These are phyloP conservation scores for Diplolepis rosae DNA, from an alignment of 2,888 invertebrate genomes.

Conservation along the genomic window DNA sequence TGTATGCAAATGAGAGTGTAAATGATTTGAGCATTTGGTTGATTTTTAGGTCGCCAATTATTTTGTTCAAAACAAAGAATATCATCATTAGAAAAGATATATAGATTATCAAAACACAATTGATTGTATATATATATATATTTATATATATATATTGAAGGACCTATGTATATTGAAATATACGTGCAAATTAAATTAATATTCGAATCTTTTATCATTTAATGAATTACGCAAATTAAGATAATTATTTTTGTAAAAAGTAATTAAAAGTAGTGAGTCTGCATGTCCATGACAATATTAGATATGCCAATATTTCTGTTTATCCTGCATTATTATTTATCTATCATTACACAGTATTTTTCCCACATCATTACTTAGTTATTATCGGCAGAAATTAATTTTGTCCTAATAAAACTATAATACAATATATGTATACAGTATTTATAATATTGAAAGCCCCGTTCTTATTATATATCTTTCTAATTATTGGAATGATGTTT, in stretches of 20 bases:
- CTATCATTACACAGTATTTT: no score
- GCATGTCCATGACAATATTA: slow-evolving; percentile 28
- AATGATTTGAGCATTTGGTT: background rate
- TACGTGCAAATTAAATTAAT: slow-evolving; percentile 58
- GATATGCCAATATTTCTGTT: background rate
- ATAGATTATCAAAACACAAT: slow-evolving; percentile 1
- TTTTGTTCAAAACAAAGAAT: slow-evolving; percentile 17
- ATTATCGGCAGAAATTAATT: no score
- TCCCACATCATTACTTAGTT: no score
- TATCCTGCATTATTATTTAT: no score
- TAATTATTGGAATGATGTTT: no score
- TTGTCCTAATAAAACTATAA: no score
- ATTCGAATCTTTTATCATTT: slow-evolving; percentile 35
- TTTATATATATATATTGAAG: slow-evolving; percentile 54
- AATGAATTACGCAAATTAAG: background rate
- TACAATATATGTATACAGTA: no score
- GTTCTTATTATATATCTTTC: no score
- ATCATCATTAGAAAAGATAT: slow-evolving; percentile 13
- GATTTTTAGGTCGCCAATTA: background rate
- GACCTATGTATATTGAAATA: slow-evolving; percentile 60
- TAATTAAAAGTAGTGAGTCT: background rate
- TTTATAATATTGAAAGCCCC: no score
- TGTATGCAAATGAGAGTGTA: slow-evolving; percentile 22
- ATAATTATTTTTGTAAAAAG: background rate
- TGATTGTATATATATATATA: background rate